Evolutionary conservation across 1,140 invertebrate species (phyloP).

Genomic region (Lineus longissimus): DNA sequence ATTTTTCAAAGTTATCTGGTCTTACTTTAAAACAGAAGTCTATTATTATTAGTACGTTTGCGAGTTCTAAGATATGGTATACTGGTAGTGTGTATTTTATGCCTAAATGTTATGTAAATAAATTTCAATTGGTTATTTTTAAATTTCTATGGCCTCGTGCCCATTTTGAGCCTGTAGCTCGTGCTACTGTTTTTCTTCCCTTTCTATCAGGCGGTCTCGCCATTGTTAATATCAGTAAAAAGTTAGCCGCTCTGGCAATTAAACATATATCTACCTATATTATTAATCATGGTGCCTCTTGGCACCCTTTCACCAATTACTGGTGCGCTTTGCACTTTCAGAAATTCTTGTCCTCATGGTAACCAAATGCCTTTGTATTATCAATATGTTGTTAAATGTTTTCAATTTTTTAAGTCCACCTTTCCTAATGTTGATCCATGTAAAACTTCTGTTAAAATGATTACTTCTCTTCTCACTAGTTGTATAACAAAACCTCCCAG

Average conservation of each 20-base stretch:
- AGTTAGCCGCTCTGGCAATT: constrained; percentile 3
- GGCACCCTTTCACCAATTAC: constrained; percentile 2
- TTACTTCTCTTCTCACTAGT: neutral
- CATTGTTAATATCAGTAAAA: neutral
- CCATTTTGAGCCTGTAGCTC: neutral
- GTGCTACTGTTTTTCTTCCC: neutral
- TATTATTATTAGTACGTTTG: constrained; percentile 21
- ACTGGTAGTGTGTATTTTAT: constrained; percentile 14
- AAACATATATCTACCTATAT: constrained; percentile 7
- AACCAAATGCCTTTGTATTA: constrained; percentile 8
- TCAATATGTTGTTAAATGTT: neutral
- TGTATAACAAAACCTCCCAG: neutral
- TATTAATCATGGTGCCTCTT: neutral
- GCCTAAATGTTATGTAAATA: constrained; percentile 12
- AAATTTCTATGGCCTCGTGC: constrained; percentile 5
- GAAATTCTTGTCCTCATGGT: neutral
- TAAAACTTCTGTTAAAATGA: neutral
- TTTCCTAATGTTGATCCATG: constrained; percentile 8
- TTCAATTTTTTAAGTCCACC: constrained; percentile 1
- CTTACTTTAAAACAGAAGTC: constrained; percentile 25
- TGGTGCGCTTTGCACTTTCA: constrained; percentile 9
- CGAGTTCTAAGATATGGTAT: constrained; percentile 25
- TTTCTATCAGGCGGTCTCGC: constrained; percentile 6
- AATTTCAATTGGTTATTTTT: neutral
- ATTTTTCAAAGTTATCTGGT: constrained; percentile 10